Conservation (phyloP, 2,888 invertebrate species). For the Apodemia hepburni region DNA sequence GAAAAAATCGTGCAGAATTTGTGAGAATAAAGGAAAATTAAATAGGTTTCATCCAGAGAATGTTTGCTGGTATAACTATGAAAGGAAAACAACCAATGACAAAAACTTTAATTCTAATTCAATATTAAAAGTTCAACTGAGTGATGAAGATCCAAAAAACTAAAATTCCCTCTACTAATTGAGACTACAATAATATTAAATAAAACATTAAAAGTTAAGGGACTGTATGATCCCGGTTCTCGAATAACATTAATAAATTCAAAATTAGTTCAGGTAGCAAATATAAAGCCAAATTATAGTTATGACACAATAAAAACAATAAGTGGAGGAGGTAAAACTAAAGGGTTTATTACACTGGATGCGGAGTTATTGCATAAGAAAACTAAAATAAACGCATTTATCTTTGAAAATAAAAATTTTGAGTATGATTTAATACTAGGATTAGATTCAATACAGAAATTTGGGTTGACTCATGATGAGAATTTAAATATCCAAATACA, state of each 20-base stretch:
- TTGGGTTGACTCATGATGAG: slow-evolving; percentile 18
- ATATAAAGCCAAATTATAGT: slow-evolving; percentile 18
- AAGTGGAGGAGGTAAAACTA: slow-evolving; percentile 20
- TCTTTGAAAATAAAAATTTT: slow-evolving; percentile 19
- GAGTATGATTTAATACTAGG: slow-evolving; percentile 23
- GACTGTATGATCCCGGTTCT: slow-evolving; percentile 26
- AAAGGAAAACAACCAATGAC: not conserved
- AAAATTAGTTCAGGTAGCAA: slow-evolving; percentile 18
- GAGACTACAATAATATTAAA: slow-evolving; percentile 33
- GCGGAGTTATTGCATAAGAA: slow-evolving; percentile 18
- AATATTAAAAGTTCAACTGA: slow-evolving; percentile 27
- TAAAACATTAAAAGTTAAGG: slow-evolving; percentile 30
- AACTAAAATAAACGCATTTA: slow-evolving; percentile 16
- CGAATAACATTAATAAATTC: slow-evolving; percentile 24
- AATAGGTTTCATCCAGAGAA: slow-evolving; percentile 28
- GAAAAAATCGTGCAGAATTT: slow-evolving; percentile 27
- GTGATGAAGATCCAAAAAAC: slow-evolving; percentile 35
- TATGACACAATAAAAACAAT: slow-evolving; percentile 21
- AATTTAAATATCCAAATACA: slow-evolving; percentile 20
- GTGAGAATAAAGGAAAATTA: slow-evolving; percentile 28
- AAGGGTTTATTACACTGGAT: slow-evolving; percentile 21
- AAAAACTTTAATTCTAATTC: slow-evolving; percentile 19
- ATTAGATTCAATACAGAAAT: slow-evolving; percentile 23
- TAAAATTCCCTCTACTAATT: slow-evolving; percentile 30
- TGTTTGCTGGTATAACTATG: slow-evolving; percentile 27